Evolutionary conservation across 2,797 vertebrate species (phyloP).

Genomic region (Clangula hyemalis): DNA sequence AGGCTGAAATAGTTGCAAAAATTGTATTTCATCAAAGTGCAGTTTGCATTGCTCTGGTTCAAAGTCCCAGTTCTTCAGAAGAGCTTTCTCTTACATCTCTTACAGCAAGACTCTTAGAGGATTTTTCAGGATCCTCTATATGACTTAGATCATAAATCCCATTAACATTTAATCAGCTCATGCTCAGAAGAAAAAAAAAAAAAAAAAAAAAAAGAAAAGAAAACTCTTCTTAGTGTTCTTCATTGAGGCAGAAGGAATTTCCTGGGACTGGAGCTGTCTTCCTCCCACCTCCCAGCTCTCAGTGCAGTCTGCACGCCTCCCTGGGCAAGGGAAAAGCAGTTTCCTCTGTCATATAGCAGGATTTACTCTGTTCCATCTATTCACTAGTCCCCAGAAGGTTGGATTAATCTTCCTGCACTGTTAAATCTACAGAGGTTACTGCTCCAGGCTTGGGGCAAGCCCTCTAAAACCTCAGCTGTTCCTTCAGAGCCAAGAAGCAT

Average conservation of each 20-base stretch:
- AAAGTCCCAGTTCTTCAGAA: not conserved
- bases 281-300: not conserved
- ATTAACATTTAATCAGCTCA: conserved; percentile 32
- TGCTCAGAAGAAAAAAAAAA: not conserved
- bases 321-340: accelerated
- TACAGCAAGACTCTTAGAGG: not conserved
- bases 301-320: accelerated
- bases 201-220: not conserved
- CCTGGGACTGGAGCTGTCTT: not conserved
- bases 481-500: not conserved
- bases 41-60: not conserved
- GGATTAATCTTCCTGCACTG: not conserved
- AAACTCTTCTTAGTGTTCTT: not conserved
- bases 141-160: conserved; percentile 1
- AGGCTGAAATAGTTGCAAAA: not conserved
- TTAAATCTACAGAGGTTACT: not conserved
- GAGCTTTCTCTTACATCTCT: not conserved
- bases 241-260: conserved; percentile 19
- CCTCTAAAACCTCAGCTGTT: not conserved
- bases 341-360: not conserved
- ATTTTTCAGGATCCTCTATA: not conserved
- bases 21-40: not conserved
- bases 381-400: not conserved
- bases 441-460: not conserved
- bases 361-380: not conserved